Conservation (phyloP, 2,113 vertebrate genomes). For the Paradoxurus hermaphroditus region DNA sequence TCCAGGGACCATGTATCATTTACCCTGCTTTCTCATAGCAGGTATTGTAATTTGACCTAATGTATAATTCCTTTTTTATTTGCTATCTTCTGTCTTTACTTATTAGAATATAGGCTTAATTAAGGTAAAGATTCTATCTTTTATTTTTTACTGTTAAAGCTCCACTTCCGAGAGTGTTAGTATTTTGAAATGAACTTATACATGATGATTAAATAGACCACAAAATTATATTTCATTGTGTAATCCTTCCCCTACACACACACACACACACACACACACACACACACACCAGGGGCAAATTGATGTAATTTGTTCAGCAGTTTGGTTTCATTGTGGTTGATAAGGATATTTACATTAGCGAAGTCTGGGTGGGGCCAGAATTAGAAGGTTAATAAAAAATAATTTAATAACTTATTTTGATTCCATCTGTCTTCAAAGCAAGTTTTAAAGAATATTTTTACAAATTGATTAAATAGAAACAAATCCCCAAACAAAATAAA, state of each 20-base stretch:
- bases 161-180: not conserved
- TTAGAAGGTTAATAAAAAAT: not conserved
- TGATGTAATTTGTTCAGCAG: not conserved
- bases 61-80: not conserved
- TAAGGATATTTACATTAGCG: not conserved
- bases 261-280: not conserved
- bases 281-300: not conserved
- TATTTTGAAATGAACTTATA: not conserved
- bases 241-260: not conserved
- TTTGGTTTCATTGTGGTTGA: not conserved
- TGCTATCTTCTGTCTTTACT: not conserved
- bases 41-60: not conserved
- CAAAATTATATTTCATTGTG: not conserved
- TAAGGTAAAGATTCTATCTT: not conserved
- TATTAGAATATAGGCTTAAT: not conserved
- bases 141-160: not conserved
- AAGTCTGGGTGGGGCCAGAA: not conserved
- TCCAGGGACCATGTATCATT: not conserved
- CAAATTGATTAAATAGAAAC: not conserved
- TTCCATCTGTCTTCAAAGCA: not conserved
- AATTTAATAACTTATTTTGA: not conserved
- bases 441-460: not conserved
- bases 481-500: not conserved
- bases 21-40: not conserved
- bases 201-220: not conserved